Evolutionary conservation across 2,113 vertebrate genomes (phyloP), one percentile per base, ranked within the genome.

Genomic region (Synodontis membranacea): DNA sequence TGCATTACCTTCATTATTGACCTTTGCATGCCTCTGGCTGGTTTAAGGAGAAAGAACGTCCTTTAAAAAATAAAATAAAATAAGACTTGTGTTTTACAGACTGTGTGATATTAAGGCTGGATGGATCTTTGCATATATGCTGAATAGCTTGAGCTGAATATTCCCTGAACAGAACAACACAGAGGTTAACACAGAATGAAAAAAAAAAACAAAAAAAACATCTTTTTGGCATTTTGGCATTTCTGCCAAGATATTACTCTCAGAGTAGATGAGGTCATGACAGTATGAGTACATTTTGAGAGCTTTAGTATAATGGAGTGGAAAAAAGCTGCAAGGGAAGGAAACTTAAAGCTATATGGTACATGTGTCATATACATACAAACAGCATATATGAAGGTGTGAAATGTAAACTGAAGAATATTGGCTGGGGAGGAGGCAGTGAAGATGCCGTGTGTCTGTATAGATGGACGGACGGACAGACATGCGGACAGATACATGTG

Each of bases 401-500:
- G 75, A 96, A 91, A 93, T 94, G 95, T 96, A 96, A 97, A 97
- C 95, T 91, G 92, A 93, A 84, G 12, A 17, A 64, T 60, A 93
- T 91, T 83, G 72, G 52, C 56, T 52, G 39, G 54, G 34, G 46
- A 48, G 46, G 60, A 81, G 70, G 72, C 80, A 76, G 70, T 58
- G 52, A 52, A 68, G 75, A 80, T 25, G 70, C 17, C 48, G 17
- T 0, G 11, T 58, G 83, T 86, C 75, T 82, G 86, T 39, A 25
- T 31, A 48, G 19, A 56, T 56, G 23, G 17, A 79, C 19, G 21
- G 88, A 86, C 72, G 80, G 88, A 88, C 37, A 52, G 84, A 64
- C 76, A 66, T 11, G 31, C 50, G 25, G 52, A 25, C 15, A 58
- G 46, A 31, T 52, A 14, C 56, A 83, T 31, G 0, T 1, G 9